A percentile compares a stretch with the other conserved stretches of the same genome.
phyloP scores from a whole-genome alignment of 2,797 vertebrate species.

The Eulemur coronatus region DNA sequence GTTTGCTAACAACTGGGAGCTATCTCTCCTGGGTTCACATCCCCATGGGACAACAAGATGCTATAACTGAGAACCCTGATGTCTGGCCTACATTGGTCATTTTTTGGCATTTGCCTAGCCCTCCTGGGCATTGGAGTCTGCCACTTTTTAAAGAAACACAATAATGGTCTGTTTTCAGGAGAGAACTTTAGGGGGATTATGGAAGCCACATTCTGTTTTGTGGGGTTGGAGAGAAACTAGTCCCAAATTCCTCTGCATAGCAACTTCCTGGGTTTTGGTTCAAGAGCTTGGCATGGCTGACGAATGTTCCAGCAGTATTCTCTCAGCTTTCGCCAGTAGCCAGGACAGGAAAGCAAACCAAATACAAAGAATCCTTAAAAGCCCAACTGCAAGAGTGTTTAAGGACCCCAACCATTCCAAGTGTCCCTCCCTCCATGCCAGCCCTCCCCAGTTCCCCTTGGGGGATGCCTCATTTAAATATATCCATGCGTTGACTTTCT shows the following conservation, averaged over 20 bases:
- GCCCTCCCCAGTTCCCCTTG: not conserved
- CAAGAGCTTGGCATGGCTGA: not conserved
- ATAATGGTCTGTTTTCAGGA: not conserved
- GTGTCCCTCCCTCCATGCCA: not conserved
- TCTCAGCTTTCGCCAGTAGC: conserved; percentile 27
- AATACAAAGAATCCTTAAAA: conserved; percentile 20
- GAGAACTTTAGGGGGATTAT: not conserved
- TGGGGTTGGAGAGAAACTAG: not conserved
- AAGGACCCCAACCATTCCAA: not conserved
- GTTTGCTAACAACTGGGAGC: not conserved
- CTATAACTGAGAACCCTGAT: not conserved
- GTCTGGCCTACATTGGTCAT: not conserved
- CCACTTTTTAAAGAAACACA: not conserved
- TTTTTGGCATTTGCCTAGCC: not conserved
- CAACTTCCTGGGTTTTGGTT: not conserved
- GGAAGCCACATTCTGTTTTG: not conserved
- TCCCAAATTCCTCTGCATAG: not conserved
- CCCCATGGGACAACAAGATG: not conserved
- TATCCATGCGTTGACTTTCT: not conserved
- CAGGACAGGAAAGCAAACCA: not conserved
- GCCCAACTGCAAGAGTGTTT: not conserved
- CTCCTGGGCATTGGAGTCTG: not conserved
- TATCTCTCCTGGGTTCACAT: not conserved
- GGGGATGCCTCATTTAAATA: conserved; percentile 29
- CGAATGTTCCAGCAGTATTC: not conserved